phyloP scores from a whole-genome alignment of 2,797 vertebrate genomes.

The Monodelphis domestica region DNA sequence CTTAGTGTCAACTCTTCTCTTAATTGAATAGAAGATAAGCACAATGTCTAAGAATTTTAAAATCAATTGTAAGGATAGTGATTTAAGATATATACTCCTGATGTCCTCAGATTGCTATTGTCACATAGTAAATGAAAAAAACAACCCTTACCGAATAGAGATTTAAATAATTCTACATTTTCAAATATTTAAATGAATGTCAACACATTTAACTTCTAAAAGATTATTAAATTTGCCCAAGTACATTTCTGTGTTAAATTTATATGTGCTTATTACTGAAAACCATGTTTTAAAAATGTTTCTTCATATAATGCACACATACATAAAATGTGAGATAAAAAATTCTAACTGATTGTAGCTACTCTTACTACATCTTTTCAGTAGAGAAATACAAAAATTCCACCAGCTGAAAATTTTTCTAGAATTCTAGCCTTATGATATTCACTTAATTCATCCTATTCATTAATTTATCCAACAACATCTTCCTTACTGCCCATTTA shows the following conservation, averaged over 20 bases:
- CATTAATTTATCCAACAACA: neutral
- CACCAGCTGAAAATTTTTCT: neutral
- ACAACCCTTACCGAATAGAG: neutral
- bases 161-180: constrained; percentile 21
- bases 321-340: neutral
- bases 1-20: neutral
- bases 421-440: neutral
- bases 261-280: neutral
- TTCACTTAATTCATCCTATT: neutral
- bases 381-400: neutral
- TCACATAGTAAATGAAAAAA: neutral
- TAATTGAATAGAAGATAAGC: constrained; percentile 21
- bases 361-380: neutral
- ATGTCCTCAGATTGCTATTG: neutral
- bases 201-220: neutral
- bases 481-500: neutral
- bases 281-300: neutral
- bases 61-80: neutral
- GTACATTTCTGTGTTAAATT: neutral
- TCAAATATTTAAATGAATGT: neutral
- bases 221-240: neutral
- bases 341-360: neutral
- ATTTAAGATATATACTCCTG: neutral
- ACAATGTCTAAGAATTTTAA: neutral
- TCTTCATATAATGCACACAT: neutral